A percentile compares a stretch with the other conserved stretches of the same genome.
phyloP scores from a whole-genome alignment of 2,797 vertebrate species.

The Sebastes trivittatus region DNA sequence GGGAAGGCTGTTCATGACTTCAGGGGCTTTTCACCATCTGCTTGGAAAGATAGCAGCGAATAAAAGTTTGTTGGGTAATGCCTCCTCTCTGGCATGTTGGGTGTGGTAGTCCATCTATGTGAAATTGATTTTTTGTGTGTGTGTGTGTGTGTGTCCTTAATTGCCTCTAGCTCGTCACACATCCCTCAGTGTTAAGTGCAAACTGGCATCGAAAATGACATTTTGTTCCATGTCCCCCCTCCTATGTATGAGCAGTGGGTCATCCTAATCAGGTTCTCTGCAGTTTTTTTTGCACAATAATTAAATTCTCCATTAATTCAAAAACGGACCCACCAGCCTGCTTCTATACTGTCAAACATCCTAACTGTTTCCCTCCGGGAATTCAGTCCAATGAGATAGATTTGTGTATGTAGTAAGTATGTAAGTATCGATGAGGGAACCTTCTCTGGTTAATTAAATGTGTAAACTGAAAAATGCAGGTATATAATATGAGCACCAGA shows the following conservation, averaged over 20 bases:
- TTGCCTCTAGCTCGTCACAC: conserved; percentile 26
- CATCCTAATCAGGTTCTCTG: conserved; percentile 34
- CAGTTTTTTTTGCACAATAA: conserved; percentile 36
- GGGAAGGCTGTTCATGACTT: neutral
- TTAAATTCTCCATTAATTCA: conserved; percentile 42
- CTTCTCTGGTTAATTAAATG: neutral
- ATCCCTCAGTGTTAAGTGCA: conserved; percentile 25
- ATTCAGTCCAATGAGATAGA: neutral
- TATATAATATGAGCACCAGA: neutral
- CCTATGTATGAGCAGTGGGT: neutral
- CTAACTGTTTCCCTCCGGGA: neutral
- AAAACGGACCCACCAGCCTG: conserved; percentile 34
- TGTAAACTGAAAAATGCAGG: neutral
- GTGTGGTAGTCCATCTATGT: conserved; percentile 23
- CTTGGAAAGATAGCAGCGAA: neutral
- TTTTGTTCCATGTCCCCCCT: conserved; percentile 32
- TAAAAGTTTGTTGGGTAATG: neutral
- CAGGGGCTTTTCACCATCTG: neutral
- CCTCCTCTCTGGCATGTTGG: conserved; percentile 7
- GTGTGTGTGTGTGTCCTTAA: neutral
- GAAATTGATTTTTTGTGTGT: conserved; percentile 11
- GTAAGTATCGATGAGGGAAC: neutral
- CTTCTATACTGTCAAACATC: conserved; percentile 17
- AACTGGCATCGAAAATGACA: conserved; percentile 41
- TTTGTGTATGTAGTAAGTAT: neutral